phyloP scores from a whole-genome alignment of 2,797 vertebrate species.

The Lacerta agilis region DNA sequence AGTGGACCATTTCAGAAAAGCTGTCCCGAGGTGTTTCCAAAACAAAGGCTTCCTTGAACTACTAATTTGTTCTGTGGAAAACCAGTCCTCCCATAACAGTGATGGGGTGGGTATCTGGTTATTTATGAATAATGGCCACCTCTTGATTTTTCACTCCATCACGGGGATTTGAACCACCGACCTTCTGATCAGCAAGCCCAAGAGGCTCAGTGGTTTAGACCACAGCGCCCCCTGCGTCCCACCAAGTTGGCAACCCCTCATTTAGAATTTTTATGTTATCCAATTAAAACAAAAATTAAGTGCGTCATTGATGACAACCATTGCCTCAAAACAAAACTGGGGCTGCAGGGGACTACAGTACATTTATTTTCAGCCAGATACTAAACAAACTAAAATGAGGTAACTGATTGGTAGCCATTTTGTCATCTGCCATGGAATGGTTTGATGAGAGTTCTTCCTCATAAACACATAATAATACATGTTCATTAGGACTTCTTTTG shows the following conservation, averaged over 20 bases:
- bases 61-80: background rate
- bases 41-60: background rate
- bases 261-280: background rate
- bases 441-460: background rate
- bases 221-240: no score
- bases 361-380: background rate
- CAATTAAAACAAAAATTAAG: background rate
- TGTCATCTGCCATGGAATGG: background rate
- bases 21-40: background rate
- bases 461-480: background rate
- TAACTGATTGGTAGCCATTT: background rate
- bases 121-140: background rate
- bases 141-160: background rate
- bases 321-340: background rate
- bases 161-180: accelerated
- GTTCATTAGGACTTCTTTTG: background rate
- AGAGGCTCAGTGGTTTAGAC: no score
- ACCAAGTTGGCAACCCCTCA: background rate
- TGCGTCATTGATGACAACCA: background rate
- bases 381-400: background rate
- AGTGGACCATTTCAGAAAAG: background rate
- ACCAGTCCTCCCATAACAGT: background rate
- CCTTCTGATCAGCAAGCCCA: no score
- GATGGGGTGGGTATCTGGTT: no score
- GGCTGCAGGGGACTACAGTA: background rate